Evolutionary conservation across 2,888 invertebrate genomes (phyloP), one percentile per base, ranked within the genome.

Genomic region (Meiosimyza platycephala): DNA sequence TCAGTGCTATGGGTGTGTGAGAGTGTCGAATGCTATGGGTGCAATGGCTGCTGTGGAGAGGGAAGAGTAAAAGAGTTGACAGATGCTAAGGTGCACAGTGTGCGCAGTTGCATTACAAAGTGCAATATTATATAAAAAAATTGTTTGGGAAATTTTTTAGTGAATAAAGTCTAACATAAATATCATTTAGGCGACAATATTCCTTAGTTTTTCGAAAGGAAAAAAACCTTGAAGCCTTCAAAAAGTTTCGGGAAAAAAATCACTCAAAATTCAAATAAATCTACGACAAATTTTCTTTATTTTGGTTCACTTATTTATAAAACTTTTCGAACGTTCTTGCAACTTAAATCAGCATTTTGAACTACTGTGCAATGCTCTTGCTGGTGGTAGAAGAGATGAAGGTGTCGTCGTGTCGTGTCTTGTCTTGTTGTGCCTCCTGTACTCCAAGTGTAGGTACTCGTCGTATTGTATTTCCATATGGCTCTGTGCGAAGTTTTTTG

Each of bases 1-100:
- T 83, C 12, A 40, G 50, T 9, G 15, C 51, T n/a, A 50, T 52
- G 63, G 50, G 54, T 55, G 63, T 63, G 71, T 62, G 62, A 62
- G 65, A 51, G 65, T 40, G 33, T 51, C 16, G 28, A 28, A 50
- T 18, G 55, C 63, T 64, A 55, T 59, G 15, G 51, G 28, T 51
- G 50, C 12, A 9, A 3, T 28, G 40, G n/a, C 60, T n/a, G 67
- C 4, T 7, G 60, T 15, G 60, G 40, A 28, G 22, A 15, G 33
- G 22, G 40, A 60, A 40, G 60, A 12, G 18, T 7, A 60, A 7
- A 2, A 9, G n/a, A 54, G 13, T n/a, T 54, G 54, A 60, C 5
- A 6, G 60, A 40, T n/a, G 60, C 22, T 3, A 40, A 18, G 57
- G 11, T 15, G 13, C 40, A 40, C 28, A 33, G 60, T 22, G 28